Evolutionary conservation across 2,888 invertebrate species (phyloP), one percentile per base, ranked within the genome.

Genomic region (Dicranocentrus wangi): DNA sequence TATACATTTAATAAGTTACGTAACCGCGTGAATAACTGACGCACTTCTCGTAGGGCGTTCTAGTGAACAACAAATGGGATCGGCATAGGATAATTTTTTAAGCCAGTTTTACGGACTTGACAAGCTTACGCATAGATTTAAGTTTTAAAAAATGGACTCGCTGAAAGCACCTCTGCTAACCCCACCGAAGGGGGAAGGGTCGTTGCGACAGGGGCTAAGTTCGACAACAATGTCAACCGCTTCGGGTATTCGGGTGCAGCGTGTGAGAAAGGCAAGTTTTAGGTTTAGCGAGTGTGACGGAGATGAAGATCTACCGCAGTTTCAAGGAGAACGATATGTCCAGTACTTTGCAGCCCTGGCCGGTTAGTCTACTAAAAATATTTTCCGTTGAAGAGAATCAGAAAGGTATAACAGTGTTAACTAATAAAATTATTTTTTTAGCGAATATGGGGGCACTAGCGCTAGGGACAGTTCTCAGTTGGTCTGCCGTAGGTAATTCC

Each of bases 381-480:
- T 32, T 32, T 32, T 32, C 32, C 32, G 10, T 32, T 10, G 10
- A 32, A 32, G 32, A 32, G 17, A 69, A 51, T n/a, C 13, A 10
- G 32, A 21, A 39, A 5, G 7, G 39, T 47, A 10, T n/a, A 2
- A 47, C 3, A 47, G 3, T 10, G 7, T 47, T 47, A 5, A 8
- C 39, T 23, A 21, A n/a, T 68, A 39, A 32, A 3, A n/a, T 5
- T 39, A 8, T 71, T 32, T 28, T 60, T 73, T 23, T 51, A 84
- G 86, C 84, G 7, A 85, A 83, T 21, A 79, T 86, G 69, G 84
- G 86, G 0, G 78, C 85, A 0, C 70, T 85, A 42, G 85, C 84
- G 8, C 42, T 86, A 51, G 86, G 86, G 53, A 76, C 84, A 8
- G 83, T 81, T 3, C 70, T 83, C 10, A 80, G 83, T 43, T 86